These are phyloP conservation scores for Sapajus apella DNA, from an alignment of 2,113 vertebrate species.

Conservation along the genomic window DNA sequence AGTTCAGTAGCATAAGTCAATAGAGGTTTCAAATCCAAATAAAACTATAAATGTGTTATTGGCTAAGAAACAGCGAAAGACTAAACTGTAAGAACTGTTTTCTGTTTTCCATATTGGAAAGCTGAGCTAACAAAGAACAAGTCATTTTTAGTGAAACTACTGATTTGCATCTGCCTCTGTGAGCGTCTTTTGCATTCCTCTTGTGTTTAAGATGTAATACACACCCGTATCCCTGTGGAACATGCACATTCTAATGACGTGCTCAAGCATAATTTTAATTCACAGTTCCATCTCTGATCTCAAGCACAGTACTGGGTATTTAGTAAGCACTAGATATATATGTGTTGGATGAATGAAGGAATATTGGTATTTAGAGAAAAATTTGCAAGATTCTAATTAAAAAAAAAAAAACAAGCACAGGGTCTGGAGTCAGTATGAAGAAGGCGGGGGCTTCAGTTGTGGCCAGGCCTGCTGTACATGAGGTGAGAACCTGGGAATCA, in stretches of 20 bases:
- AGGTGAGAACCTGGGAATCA: not conserved
- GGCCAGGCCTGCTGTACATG: rapidly evolving
- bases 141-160: not conserved
- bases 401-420: not conserved
- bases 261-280: too few relatives aligned
- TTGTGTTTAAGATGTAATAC: not conserved
- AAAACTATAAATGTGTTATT: not conserved
- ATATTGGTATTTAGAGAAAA: not conserved
- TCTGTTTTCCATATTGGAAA: not conserved
- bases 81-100: not conserved
- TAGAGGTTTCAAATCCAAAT: not conserved
- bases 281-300: not conserved
- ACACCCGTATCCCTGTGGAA: not conserved
- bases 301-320: not conserved
- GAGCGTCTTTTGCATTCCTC: rapidly evolving
- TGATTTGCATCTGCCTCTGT: too few relatives aligned
- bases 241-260: rapidly evolving
- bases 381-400: not conserved
- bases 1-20: not conserved
- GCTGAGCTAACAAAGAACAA: not conserved
- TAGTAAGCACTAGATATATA: not conserved
- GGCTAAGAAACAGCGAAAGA: not conserved
- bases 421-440: not conserved
- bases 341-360: not conserved
- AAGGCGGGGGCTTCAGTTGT: rapidly evolving